Percentiles rank a stretch among this genome's conserved stretches.
Evolutionary conservation across 2,797 vertebrate genomes (phyloP).

Genomic region (Poecilia wingei): DNA sequence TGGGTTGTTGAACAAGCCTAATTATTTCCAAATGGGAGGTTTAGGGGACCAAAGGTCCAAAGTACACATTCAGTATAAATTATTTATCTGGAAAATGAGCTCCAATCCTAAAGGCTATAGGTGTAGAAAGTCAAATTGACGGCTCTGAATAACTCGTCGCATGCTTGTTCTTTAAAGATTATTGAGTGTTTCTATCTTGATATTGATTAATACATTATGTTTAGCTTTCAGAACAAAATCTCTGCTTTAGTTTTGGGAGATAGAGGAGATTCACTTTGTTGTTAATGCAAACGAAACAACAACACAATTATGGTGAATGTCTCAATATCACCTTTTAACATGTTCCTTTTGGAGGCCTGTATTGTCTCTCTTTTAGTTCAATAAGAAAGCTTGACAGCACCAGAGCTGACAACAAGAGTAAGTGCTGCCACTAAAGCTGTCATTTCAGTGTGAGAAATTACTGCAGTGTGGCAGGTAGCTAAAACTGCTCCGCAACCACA

Average conservation of each 20-base stretch:
- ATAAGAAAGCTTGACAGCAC: slow-evolving; percentile 29
- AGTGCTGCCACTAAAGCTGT: slow-evolving; percentile 39
- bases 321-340: not conserved
- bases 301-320: slow-evolving; percentile 4
- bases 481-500: slow-evolving; percentile 10
- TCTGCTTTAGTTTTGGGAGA: not conserved
- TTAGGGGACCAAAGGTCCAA: not conserved
- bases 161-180: not conserved
- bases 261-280: not conserved
- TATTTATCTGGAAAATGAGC: not conserved
- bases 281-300: not conserved
- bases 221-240: not conserved
- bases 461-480: slow-evolving; percentile 27
- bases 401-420: slow-evolving; percentile 32
- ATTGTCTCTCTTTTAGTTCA: slow-evolving; percentile 17
- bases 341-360: slow-evolving; percentile 6
- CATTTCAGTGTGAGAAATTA: slow-evolving; percentile 33
- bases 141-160: not conserved
- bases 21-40: not conserved
- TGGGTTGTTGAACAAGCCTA: not conserved
- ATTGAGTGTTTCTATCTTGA: not conserved
- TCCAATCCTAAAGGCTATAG: not conserved
- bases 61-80: not conserved
- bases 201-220: not conserved
- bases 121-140: not conserved